Percentiles rank a stretch among this genome's conserved stretches.
Evolutionary conservation across 2,113 vertebrate species (phyloP).

Genomic region (Apodemus speciosus): DNA sequence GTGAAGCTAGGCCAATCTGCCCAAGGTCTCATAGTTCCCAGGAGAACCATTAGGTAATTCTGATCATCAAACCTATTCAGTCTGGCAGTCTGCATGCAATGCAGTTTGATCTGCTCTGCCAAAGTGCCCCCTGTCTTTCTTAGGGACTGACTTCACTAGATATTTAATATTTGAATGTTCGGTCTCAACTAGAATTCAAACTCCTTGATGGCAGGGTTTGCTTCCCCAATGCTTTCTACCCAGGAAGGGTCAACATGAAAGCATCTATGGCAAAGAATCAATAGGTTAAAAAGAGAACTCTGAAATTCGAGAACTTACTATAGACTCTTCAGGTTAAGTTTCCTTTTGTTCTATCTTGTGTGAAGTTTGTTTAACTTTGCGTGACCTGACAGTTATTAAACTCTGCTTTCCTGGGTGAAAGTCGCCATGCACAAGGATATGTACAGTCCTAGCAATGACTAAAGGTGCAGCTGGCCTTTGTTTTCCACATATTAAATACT

Average conservation of each 20-base stretch:
- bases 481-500: background rate
- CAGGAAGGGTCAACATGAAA: background rate
- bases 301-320: slow-evolving; percentile 12
- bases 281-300: slow-evolving; percentile 23
- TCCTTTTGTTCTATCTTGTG: slow-evolving; percentile 24
- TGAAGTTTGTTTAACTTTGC: slow-evolving; percentile 29
- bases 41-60: background rate
- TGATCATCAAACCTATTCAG: background rate
- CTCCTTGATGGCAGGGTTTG: background rate
- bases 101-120: background rate
- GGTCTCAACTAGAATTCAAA: slow-evolving; percentile 1
- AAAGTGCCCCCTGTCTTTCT: background rate
- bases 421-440: background rate
- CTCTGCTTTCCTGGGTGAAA: slow-evolving; percentile 5
- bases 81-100: background rate
- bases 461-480: background rate
- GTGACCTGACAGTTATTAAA: slow-evolving; percentile 11
- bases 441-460: background rate
- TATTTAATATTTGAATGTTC: slow-evolving; percentile 5
- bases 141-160: background rate
- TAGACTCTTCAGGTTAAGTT: slow-evolving; percentile 28
- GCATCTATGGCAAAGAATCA: slow-evolving; percentile 2
- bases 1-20: background rate
- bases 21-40: background rate
- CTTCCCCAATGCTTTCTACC: slow-evolving; percentile 14